Base-by-base conservation (phyloP, 1,140 invertebrate genomes). In the Stenopsyche tienmushanensis region DNA sequence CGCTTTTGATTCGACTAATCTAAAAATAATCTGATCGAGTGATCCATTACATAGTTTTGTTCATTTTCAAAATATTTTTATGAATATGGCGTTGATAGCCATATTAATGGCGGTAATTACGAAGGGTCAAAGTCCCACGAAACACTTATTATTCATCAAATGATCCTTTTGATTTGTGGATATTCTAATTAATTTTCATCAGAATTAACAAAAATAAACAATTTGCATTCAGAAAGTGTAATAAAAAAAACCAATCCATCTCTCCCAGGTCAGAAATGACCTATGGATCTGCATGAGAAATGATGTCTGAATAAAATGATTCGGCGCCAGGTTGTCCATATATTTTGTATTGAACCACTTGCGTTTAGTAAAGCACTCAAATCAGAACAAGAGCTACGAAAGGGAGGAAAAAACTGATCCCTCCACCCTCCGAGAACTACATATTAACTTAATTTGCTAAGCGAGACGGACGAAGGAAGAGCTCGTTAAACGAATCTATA, bases 61-160 rank as follows among this genome's bases (percentile, higher is more conserved):
- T n/a, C n/a, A n/a, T n/a, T n/a, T n/a, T n/a, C n/a, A n/a, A n/a
- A n/a, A n/a, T 44, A 15, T 54, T 54, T 54, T 34, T n/a, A 34
- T 29, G 20, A 54, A 54, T 54, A 34, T 21, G 13, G 3, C 25
- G 52, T 54, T 54, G 52, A 54, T 54, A 54, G 52, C 25, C 52
- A 29, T 54, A 54, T 54, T 54, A 54, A 54, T 54, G 52, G 52
- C n/a, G 25, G 52, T 18, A 29, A 54, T 54, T 54, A 54, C 39
- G 52, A 54, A 15, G 52, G 41, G 52, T 15, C 52, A 54, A 25
- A 54, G 13, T 29, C 52, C 25, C 52, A 54, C 52, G 26, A 25
- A 17, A 15, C 52, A 2, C 2, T 29, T 29, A 54, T 54, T 54
- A 54, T 25, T 54, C 52, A 54, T 49, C 45, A 9, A 10, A 49